Evolutionary conservation across 2,888 invertebrate genomes (phyloP).

Genomic region (Chrysotoxum bicinctum): DNA sequence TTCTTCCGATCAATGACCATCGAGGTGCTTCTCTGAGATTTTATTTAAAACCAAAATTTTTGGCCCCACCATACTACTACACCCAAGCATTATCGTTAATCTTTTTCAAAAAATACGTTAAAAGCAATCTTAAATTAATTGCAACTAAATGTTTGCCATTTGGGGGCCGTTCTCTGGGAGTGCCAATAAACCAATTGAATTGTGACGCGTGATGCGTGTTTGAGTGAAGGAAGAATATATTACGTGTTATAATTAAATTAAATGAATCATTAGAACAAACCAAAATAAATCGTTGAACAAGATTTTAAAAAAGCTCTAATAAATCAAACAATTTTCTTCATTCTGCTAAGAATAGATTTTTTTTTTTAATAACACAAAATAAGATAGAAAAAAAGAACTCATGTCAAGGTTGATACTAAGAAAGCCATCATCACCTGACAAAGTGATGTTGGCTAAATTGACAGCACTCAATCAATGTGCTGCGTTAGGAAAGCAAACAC

Average conservation of each 20-base stretch:
- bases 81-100: constrained; percentile 46
- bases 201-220: constrained; percentile 54
- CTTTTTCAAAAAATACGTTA: constrained; percentile 14
- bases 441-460: constrained; percentile 2
- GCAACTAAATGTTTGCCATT: constrained; percentile 38
- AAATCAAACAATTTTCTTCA: not conserved
- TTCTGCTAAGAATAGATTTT: not conserved
- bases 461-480: constrained; percentile 21
- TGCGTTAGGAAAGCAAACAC: constrained; percentile 8
- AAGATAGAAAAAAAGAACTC: not conserved
- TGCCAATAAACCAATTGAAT: constrained; percentile 48
- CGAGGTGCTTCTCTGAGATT: constrained; percentile 22
- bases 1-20: constrained; percentile 61
- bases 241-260: constrained; percentile 52
- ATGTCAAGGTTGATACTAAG: constrained; percentile 19
- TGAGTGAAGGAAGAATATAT: not conserved
- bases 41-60: constrained; percentile 6
- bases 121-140: constrained; percentile 54
- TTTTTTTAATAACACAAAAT: not conserved
- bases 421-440: constrained; percentile 10
- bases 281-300: constrained; percentile 15
- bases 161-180: constrained; percentile 26
- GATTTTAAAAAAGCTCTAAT: not conserved
- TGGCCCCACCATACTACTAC: constrained; percentile 23
- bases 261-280: constrained; percentile 43